Evolutionary conservation across 1,140 invertebrate species (phyloP).

Genomic region (Ladona fulva): DNA sequence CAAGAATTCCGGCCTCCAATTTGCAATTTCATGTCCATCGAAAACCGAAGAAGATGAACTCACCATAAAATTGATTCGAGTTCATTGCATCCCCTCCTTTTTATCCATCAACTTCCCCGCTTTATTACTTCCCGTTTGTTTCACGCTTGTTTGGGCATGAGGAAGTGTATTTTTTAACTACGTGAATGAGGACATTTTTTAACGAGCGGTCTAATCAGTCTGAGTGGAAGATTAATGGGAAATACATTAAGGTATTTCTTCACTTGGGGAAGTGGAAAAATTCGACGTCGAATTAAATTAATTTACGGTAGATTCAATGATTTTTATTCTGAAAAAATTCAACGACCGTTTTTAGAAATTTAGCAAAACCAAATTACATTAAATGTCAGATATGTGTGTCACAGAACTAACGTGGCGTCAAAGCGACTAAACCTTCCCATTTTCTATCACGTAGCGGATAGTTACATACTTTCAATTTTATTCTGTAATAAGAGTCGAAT

Average conservation of each 20-base stretch:
- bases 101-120: neutral
- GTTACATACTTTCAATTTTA: too few relatives aligned
- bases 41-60: neutral
- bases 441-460: too few relatives aligned
- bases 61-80: neutral
- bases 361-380: too few relatives aligned
- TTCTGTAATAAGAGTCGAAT: too few relatives aligned
- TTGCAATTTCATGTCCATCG: neutral
- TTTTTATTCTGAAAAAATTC: too few relatives aligned
- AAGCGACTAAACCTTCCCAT: too few relatives aligned
- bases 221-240: neutral
- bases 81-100: neutral
- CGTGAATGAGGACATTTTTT: neutral
- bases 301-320: too few relatives aligned
- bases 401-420: too few relatives aligned
- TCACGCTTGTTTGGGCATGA: neutral
- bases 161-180: neutral
- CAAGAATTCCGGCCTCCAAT: neutral
- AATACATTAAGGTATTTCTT: neutral
- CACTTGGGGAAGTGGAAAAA: too few relatives aligned
- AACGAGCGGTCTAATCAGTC: neutral
- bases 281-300: too few relatives aligned
- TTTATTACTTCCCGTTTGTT: neutral
- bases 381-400: too few relatives aligned
- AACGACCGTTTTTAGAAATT: too few relatives aligned